A percentile compares a stretch with the other conserved stretches of the same genome.
Conservation (phyloP, 2,113 vertebrate genomes). For the Chloroceryle aenea region DNA sequence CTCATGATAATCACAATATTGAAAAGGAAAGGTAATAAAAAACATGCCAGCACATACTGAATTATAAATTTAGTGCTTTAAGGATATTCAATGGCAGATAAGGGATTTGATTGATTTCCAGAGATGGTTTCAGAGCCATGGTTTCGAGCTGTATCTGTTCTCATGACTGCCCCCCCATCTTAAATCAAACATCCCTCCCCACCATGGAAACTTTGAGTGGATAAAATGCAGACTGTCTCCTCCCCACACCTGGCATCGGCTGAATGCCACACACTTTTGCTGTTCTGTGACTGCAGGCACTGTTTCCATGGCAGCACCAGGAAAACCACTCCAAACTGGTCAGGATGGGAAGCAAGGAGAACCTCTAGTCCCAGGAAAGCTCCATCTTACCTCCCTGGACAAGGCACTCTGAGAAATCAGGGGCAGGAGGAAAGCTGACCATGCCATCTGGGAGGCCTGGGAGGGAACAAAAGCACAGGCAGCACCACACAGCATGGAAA, state of each 20-base stretch:
- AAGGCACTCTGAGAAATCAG: not conserved
- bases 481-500: not conserved
- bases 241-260: conserved; percentile 6
- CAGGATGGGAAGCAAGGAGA: not conserved
- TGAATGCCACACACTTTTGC: not conserved
- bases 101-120: not conserved
- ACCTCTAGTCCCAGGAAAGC: not conserved
- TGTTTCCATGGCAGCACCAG: not conserved
- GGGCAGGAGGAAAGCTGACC: accelerated
- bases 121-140: not conserved
- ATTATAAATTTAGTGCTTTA: not conserved
- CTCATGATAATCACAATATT: not conserved
- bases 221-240: not conserved
- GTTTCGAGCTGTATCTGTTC: not conserved
- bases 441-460: accelerated
- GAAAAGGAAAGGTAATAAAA: not conserved
- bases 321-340: not conserved
- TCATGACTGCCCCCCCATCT: not conserved
- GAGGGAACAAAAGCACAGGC: accelerated
- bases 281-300: not conserved
- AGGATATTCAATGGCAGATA: not conserved
- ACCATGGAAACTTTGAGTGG: not conserved
- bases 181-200: not conserved
- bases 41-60: not conserved
- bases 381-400: not conserved